Base-by-base conservation (phyloP, 2,888 invertebrate genomes). In the Aromia moschata region DNA sequence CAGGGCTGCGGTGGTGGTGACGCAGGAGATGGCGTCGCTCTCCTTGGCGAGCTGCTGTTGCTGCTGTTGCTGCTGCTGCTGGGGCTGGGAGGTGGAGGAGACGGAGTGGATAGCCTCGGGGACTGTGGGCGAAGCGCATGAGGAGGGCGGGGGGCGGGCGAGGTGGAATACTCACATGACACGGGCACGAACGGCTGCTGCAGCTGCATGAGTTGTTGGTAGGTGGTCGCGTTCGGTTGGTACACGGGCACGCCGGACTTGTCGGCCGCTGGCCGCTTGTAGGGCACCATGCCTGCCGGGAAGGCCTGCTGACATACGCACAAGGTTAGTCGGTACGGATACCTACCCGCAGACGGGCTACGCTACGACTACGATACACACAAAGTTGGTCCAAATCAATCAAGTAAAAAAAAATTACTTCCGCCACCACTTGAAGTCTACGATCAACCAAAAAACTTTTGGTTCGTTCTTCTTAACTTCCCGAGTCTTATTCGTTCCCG, bases 161-260 rank as follows among this genome's bases (percentile, higher is more conserved):
- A 86, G 85, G 86, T 86, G 85, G 88, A 87, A 91, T 92, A 94
- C 95, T 96, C 95, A 96, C 95, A 96, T 92, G 96, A 94, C 87
- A 95, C 94, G 89, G 95, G 94, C 90, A 95, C 94, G 87, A 94
- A 95, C 83, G 94, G 95, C 89, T 94, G 94, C 85, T 91, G 89
- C 79, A 93, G 88, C 86, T 94, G 94, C 90, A 96, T 92, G 84
- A 96, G 89, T 85, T 96, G 96, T 85, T 96, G 95, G 85, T 94
- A 93, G 80, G 93, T 92, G 78, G 92, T 92, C 78, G 91, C 91
- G 80, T 89, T 89, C 80, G 95, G 94, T 84, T 94, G 94, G 86
- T 96, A 96, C 77, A 97, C 93, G 78, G 96, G 96, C 82, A 97
- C 87, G 81, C 96, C 96, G 81, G 95, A 94, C 84, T 97, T 96